phyloP scores from a whole-genome alignment of 2,888 invertebrate species.

The Serripes groenlandicus region DNA sequence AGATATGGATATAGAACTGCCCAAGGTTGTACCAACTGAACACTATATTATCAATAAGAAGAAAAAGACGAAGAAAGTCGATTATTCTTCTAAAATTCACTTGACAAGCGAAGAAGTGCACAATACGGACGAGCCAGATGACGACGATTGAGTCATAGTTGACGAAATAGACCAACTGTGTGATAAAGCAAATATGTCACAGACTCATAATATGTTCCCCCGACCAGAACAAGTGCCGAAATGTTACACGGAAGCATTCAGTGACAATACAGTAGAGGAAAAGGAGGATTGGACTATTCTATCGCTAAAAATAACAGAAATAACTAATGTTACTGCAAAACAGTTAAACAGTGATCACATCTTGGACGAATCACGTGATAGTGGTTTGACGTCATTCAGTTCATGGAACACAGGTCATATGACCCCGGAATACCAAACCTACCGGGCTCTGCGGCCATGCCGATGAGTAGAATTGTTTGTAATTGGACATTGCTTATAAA shows the following conservation, averaged over 20 bases:
- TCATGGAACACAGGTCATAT: not conserved
- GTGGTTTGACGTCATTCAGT: not conserved
- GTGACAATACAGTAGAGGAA: not conserved
- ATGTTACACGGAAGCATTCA: not conserved
- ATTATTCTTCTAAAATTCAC: not conserved
- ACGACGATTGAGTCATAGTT: conserved; percentile 52
- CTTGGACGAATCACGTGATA: conserved; percentile 5
- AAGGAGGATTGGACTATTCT: conserved; percentile 47
- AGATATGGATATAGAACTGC: not conserved
- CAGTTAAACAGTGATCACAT: not conserved
- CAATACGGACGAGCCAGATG: not conserved
- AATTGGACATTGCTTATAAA: too few relatives aligned
- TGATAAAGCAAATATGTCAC: not conserved
- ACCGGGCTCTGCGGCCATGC: too few relatives aligned
- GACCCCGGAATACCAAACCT: too few relatives aligned
- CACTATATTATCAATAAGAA: not conserved
- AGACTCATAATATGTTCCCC: not conserved
- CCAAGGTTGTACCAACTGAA: too few relatives aligned
- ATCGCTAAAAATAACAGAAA: conserved; percentile 50
- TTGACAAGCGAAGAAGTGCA: conserved; percentile 2
- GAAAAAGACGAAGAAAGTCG: not conserved
- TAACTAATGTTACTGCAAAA: not conserved
- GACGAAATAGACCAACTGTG: not conserved
- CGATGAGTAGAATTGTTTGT: too few relatives aligned
- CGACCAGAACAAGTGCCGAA: conserved; percentile 11